Evolutionary conservation across 2,113 vertebrate species (phyloP), one percentile per base, ranked within the genome.

Genomic region (Oryzias javanicus): DNA sequence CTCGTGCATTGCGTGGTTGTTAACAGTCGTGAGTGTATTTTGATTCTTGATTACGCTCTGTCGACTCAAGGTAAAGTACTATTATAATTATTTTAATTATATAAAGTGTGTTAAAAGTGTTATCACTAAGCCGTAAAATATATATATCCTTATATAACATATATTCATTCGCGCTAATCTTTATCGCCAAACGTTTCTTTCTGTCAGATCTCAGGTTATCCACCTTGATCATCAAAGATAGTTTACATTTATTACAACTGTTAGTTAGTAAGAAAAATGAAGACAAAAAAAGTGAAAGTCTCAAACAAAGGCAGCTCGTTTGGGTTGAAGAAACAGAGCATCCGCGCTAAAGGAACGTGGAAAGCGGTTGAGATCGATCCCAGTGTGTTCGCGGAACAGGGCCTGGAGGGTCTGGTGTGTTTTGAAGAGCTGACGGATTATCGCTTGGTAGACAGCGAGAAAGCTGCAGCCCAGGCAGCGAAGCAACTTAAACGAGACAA

Each of bases 371-470:
- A 90, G 4, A 83, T 98, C 0, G 95, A 98, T 60, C 94, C 95
- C 1, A 91, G 82, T 55, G 10, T 97, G 0, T 94, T 97, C 64
- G 90, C 90, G 5, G 92, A 94, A n/a, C 94, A 94, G 50, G 93
- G 93, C 12, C 77, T 98, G 76, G 88, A 83, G 45, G 92, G 93
- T 22, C 83, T 98, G 19, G 90, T 98, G 1, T 98, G 95, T 55
- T 94, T 98, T 73, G 97, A 99, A 76, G 96, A 99, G 35, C 93
- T 99, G 58, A 93, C 91, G 1, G 90, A 94, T 17, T 99, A 99
- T 67, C 83, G 79, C 1, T 57, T 97, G 61, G 79, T 98, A 16
- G 91, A 91, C 66, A 72, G 92, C 3, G 78, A 86, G 1, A 85
- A 85, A 42, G 79, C 84, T 4, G 82, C 70, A 27, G 44, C 57